Percentiles rank a stretch among this genome's conserved stretches.
Evolutionary conservation across 2,888 invertebrate species (phyloP).

Genomic region (Epiperipatus broadwayi): DNA sequence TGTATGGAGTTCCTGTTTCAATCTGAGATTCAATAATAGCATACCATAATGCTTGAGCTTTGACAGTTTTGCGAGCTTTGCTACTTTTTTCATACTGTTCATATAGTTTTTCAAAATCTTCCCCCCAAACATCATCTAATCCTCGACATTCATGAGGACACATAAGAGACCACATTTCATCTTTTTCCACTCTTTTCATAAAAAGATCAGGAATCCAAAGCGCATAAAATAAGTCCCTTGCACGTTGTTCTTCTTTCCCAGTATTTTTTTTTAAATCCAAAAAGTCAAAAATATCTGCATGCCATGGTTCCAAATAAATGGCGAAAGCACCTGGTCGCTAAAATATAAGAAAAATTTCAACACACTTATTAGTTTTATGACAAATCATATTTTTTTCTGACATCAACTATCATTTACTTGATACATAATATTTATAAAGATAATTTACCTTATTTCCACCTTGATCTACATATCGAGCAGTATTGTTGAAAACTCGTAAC

Average conservation of each 20-base stretch:
- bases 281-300: constrained; percentile 88
- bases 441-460: constrained; percentile 62
- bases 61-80: constrained; percentile 31
- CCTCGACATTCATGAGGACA: constrained; percentile 86
- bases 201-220: constrained; percentile 97
- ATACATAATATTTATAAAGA: not conserved
- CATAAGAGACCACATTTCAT: constrained; percentile 83
- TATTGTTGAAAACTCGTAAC: constrained; percentile 83
- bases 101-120: constrained; percentile 76
- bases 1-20: constrained; percentile 95
- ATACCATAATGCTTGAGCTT: constrained; percentile 76
- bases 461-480: constrained; percentile 90
- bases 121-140: constrained; percentile 77
- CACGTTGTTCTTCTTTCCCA: constrained; percentile 76
- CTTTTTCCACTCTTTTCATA: constrained; percentile 73
- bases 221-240: constrained; percentile 86
- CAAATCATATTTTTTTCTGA: no score
- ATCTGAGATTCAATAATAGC: constrained; percentile 84
- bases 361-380: no score
- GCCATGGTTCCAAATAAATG: constrained; percentile 96
- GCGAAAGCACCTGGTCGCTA: constrained; percentile 88
- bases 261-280: constrained; percentile 85
- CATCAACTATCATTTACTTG: no score
- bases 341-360: constrained; percentile 16
- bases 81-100: constrained; percentile 36